A percentile compares a stretch with the other conserved stretches of the same genome.
Evolutionary conservation across 2,113 vertebrate genomes (phyloP).

Genomic region (Carassius gibelio): DNA sequence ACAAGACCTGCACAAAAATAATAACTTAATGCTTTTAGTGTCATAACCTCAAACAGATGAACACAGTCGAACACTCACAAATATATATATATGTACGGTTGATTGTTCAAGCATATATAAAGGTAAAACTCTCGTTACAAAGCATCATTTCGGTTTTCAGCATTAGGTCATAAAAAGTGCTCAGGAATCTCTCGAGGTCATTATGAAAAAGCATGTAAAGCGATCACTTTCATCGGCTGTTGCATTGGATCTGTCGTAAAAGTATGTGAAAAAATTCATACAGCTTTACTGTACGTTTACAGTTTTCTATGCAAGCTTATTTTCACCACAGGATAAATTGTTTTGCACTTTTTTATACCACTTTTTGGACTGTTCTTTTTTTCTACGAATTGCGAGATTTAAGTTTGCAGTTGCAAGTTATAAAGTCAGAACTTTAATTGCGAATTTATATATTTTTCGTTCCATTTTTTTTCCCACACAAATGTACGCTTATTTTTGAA

Average conservation of each 20-base stretch:
- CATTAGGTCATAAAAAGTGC: conserved; percentile 60
- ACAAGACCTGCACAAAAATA: conserved; percentile 42
- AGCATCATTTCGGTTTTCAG: conserved; percentile 32
- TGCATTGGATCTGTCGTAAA: conserved; percentile 2
- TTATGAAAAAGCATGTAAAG: conserved; percentile 45
- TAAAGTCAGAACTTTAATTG: too few relatives aligned
- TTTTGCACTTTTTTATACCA: too few relatives aligned
- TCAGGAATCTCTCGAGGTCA: conserved; percentile 48
- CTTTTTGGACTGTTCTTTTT: neutral
- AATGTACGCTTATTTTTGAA: neutral
- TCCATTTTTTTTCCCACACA: neutral
- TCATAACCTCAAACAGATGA: conserved; percentile 52
- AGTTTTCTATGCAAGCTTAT: neutral
- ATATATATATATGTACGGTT: conserved; percentile 35
- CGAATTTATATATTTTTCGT: too few relatives aligned
- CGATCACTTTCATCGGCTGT: conserved; percentile 20
- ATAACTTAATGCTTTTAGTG: conserved; percentile 61
- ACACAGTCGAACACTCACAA: conserved; percentile 46
- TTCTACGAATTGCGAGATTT: neutral
- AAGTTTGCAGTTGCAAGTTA: too few relatives aligned
- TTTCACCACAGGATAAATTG: neutral
- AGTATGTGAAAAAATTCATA: neutral
- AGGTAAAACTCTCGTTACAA: conserved; percentile 15
- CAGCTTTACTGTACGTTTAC: neutral
- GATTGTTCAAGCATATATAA: conserved; percentile 68